These are phyloP conservation scores for Smutsia temminckii DNA, from an alignment of 2,797 vertebrate genomes.

Conservation along the genomic window DNA sequence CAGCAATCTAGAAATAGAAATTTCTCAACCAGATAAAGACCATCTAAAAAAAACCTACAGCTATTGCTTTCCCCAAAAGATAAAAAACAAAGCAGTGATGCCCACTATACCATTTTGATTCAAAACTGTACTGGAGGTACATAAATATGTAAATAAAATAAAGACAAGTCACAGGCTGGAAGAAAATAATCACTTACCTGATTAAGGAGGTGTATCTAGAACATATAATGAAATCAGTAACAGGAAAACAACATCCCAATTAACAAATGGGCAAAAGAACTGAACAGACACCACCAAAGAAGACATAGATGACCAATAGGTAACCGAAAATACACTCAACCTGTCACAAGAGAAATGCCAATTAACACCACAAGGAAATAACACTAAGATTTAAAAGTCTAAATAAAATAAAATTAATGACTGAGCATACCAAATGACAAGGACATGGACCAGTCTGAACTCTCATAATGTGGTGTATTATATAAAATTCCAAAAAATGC, in stretches of 20 bases:
- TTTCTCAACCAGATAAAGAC: neutral
- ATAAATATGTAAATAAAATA: neutral
- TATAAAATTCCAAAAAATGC: constrained; percentile 2
- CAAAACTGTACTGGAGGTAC: neutral
- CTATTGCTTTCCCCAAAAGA: neutral
- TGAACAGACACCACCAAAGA: neutral
- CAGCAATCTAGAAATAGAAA: neutral
- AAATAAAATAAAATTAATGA: constrained; percentile 20
- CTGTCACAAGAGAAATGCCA: neutral
- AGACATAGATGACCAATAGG: neutral
- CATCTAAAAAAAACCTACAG: neutral
- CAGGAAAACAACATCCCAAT: neutral
- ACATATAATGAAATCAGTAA: neutral
- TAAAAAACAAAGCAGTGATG: neutral
- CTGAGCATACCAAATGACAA: neutral
- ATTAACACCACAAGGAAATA: neutral
- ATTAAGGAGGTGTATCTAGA: neutral
- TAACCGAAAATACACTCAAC: neutral
- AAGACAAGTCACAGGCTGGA: neutral
- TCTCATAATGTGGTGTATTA: neutral
- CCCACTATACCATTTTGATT: neutral
- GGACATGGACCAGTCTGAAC: neutral
- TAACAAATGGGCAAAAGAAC: neutral
- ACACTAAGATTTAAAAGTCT: neutral
- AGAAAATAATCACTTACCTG: neutral